These are phyloP conservation scores for Pipistrellus pipistrellus DNA, from an alignment of 2,797 vertebrate genomes.

Conservation along the genomic window DNA sequence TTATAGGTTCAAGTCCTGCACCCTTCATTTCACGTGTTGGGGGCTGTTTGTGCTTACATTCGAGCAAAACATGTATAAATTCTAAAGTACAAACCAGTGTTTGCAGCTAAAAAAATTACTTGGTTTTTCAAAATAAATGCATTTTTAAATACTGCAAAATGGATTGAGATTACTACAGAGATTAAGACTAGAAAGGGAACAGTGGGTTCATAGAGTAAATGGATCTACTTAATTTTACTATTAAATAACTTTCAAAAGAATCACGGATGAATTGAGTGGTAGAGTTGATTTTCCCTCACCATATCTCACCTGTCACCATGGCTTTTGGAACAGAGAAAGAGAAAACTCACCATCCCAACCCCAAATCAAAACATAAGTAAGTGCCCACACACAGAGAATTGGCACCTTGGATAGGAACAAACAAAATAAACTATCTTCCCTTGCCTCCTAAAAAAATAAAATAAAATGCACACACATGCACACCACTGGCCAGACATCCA, in stretches of 20 bases:
- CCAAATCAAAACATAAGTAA: neutral
- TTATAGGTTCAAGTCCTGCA: neutral
- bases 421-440: conserved; percentile 57
- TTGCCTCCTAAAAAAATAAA: conserved; percentile 15
- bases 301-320: conserved; percentile 59
- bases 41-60: neutral
- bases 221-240: conserved; percentile 74
- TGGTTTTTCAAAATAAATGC: conserved; percentile 47
- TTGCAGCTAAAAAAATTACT: conserved; percentile 29
- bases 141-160: conserved; percentile 80
- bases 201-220: conserved; percentile 55
- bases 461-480: neutral
- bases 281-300: conserved; percentile 65
- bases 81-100: conserved; percentile 26
- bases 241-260: conserved; percentile 74
- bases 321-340: conserved; percentile 65
- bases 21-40: neutral
- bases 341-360: neutral
- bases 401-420: conserved; percentile 57
- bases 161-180: conserved; percentile 61
- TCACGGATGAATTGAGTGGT: neutral
- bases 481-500: neutral
- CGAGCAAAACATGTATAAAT: neutral
- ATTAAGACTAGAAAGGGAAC: conserved; percentile 75
- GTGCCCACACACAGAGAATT: conserved; percentile 32